These are phyloP conservation scores for Myodes glareolus DNA, from an alignment of 2,113 vertebrate species.

Conservation along the genomic window DNA sequence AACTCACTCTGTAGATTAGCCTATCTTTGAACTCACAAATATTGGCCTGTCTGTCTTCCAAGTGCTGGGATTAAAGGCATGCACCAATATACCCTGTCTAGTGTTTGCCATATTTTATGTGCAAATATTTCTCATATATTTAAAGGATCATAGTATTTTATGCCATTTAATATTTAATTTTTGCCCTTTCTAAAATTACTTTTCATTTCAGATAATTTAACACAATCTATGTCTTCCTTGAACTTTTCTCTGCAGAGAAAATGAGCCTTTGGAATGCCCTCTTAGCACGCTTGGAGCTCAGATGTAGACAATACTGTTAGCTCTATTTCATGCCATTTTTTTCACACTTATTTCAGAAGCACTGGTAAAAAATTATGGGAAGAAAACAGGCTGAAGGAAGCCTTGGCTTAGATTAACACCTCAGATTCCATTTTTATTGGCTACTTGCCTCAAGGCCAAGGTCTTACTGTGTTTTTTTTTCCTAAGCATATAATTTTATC, in stretches of 20 bases:
- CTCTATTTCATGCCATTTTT: constrained; percentile 4
- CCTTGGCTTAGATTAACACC: neutral
- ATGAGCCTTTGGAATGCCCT: neutral
- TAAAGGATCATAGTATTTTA: neutral
- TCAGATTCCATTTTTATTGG: neutral
- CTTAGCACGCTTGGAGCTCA: neutral
- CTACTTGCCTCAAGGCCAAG: neutral
- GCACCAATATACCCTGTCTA: neutral
- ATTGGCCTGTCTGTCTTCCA: neutral
- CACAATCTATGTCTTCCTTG: neutral
- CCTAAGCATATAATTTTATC: neutral
- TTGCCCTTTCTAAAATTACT: neutral
- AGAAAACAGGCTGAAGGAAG: neutral
- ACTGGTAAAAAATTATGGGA: neutral
- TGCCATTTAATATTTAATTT: neutral
- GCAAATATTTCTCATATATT: neutral
- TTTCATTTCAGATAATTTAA: constrained; percentile 14
- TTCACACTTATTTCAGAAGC: constrained; percentile 25
- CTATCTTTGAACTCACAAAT: neutral
- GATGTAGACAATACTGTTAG: neutral
- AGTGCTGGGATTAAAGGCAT: neutral
- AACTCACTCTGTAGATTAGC: neutral
- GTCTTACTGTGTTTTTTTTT: neutral
- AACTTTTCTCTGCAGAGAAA: constrained; percentile 41
- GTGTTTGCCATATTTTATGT: neutral